Evolutionary conservation across 2,797 vertebrate genomes (phyloP).

Genomic region (Cetoscarus ocellatus): DNA sequence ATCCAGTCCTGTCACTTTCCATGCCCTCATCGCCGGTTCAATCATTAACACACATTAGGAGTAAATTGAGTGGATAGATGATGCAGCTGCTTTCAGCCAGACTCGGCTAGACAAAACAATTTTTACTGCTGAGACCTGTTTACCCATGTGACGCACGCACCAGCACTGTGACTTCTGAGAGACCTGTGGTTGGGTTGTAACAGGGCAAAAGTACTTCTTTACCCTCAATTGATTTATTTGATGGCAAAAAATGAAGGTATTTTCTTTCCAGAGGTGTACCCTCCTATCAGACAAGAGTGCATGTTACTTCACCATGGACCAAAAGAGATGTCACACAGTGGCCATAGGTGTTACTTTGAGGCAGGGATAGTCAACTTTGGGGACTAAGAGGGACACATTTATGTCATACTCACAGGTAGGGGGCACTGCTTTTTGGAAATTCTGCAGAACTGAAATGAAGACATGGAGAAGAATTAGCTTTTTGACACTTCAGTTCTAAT

Average conservation of each 20-base stretch:
- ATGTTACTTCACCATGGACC: background rate
- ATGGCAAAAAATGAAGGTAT: slow-evolving; percentile 12
- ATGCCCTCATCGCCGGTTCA: slow-evolving; percentile 68
- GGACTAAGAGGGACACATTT: too few relatives aligned
- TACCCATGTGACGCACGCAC: slow-evolving; percentile 58
- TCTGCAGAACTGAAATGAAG: too few relatives aligned
- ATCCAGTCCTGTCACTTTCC: slow-evolving; percentile 61
- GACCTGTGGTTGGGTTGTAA: too few relatives aligned
- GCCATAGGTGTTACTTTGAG: too few relatives aligned
- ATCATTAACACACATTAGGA: slow-evolving; percentile 76
- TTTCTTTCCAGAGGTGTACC: slow-evolving; percentile 2
- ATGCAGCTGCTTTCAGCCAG: slow-evolving; percentile 73
- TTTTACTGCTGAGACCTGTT: slow-evolving; percentile 56
- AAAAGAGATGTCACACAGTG: background rate
- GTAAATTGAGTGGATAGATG: slow-evolving; percentile 78
- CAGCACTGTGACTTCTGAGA: slow-evolving; percentile 31
- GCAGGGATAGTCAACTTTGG: too few relatives aligned
- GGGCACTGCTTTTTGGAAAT: too few relatives aligned
- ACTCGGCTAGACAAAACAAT: slow-evolving; percentile 60
- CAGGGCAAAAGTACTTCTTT: too few relatives aligned
- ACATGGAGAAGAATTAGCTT: too few relatives aligned
- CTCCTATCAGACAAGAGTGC: background rate
- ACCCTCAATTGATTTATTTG: slow-evolving; percentile 1
- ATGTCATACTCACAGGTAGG: too few relatives aligned
- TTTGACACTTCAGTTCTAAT: too few relatives aligned